A percentile compares a stretch with the other conserved stretches of the same genome.
These are phyloP conservation scores for Spodoptera picta DNA, from an alignment of 2,888 invertebrate species.

Conservation along the genomic window DNA sequence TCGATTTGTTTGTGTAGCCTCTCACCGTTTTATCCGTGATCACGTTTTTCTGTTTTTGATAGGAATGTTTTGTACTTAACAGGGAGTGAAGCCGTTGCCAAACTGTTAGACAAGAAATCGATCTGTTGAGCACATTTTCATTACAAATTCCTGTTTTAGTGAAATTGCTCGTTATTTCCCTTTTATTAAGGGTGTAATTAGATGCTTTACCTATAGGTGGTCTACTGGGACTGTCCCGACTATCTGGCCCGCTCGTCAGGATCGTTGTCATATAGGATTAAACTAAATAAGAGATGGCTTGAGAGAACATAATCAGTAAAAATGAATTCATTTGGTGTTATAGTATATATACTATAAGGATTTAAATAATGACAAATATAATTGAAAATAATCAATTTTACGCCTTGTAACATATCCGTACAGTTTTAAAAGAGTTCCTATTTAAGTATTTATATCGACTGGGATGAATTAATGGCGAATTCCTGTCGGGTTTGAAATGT, in stretches of 20 bases:
- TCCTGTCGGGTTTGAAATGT: slow-evolving; percentile 8
- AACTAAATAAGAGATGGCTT: slow-evolving; percentile 30
- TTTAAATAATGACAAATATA: slow-evolving; percentile 27
- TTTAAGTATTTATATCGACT: slow-evolving; percentile 6
- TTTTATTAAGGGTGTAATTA: slow-evolving; percentile 30
- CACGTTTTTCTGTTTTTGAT: too few relatives aligned
- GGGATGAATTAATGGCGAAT: slow-evolving; percentile 17
- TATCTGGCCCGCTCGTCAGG: slow-evolving; percentile 24
- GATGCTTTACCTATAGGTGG: slow-evolving; percentile 23
- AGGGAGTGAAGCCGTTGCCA: too few relatives aligned
- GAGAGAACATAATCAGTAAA: slow-evolving; percentile 29
- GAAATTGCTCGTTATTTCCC: slow-evolving; percentile 23
- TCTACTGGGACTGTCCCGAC: slow-evolving; percentile 37
- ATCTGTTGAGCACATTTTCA: slow-evolving; percentile 17
- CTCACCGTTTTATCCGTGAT: too few relatives aligned
- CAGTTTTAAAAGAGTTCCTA: slow-evolving; percentile 9
- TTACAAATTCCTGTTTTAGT: slow-evolving; percentile 34
- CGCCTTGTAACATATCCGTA: slow-evolving; percentile 15
- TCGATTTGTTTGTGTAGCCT: slow-evolving; percentile 10
- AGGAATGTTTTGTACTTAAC: too few relatives aligned
- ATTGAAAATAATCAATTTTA: slow-evolving; percentile 29
- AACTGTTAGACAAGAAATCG: slow-evolving; percentile 4
- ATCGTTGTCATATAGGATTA: slow-evolving; percentile 50
- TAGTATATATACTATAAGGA: too few relatives aligned
- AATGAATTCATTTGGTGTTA: slow-evolving; percentile 38